Conservation (phyloP, 2,113 vertebrate genomes). For the Corvus moneduloides region DNA sequence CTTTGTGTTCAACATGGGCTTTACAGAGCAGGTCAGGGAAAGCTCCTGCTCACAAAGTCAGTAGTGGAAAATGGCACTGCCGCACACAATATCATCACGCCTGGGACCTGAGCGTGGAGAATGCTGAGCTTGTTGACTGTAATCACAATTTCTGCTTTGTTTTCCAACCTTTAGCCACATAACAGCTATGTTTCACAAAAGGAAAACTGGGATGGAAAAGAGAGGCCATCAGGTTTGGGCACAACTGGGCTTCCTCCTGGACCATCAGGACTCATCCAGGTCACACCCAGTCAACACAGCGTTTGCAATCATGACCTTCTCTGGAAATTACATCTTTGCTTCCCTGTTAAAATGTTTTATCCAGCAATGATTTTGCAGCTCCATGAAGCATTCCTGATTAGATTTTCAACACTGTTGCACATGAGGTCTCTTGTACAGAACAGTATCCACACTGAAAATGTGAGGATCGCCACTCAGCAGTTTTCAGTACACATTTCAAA, state of each 20-base stretch:
- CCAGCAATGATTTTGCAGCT: conserved; percentile 27
- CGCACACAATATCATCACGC: not conserved
- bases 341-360: conserved; percentile 48
- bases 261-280: not conserved
- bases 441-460: not conserved
- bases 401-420: conserved; percentile 54
- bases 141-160: conserved; percentile 6
- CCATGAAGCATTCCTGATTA: conserved; percentile 59
- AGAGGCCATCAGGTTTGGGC: not conserved
- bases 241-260: not conserved
- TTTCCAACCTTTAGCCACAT: not conserved
- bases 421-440: conserved; percentile 4
- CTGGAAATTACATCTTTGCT: conserved; percentile 38
- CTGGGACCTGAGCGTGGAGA: conserved; percentile 22
- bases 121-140: not conserved
- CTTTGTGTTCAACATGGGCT: not conserved
- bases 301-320: conserved; percentile 11
- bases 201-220: not conserved
- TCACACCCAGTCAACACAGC: not conserved
- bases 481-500: not conserved
- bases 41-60: not conserved
- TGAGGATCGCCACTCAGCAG: not conserved
- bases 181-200: not conserved
- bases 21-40: not conserved
- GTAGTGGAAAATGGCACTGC: not conserved